Evolutionary conservation across 2,888 invertebrate genomes (phyloP), one percentile per base, ranked within the genome.

Genomic region (Eupeodes luniger): DNA sequence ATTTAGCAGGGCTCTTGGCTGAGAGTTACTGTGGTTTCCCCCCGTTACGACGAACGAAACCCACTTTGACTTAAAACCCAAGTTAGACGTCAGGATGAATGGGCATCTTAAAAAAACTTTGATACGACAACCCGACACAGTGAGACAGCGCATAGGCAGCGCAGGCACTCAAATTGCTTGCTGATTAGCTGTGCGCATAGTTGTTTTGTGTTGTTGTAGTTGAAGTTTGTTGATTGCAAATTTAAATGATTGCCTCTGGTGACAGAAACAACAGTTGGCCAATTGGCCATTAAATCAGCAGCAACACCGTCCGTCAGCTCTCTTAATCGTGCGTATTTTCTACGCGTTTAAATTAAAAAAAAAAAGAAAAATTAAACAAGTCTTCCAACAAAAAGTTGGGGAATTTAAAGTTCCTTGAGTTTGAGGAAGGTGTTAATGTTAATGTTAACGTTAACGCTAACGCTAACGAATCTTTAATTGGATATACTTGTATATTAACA

Each of bases 1-100:
- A 66, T 12, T 4, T 64, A 19, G 64, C 19, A 70, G 70, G 70
- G 70, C 40, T 19, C 44, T 55, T 47, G 34, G 10, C 27, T 44
- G 40, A n/a, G 51, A 67, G n/a, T 34, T 36, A 19, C 27, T 40
- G 40, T 40, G 7, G 16, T 11, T 40, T 34, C 53, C 34, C 44
- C 61, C 47, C 59, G 14, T 4, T 14, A 44, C 64, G 34, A 70
- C 53, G 76, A 57, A 70, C 53, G 76, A 57, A 72, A 85, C 57
- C 36, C 79, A 72, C 83, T 80, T 57, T 84, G 88, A 85, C 88
- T 88, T 84, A 81, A 88, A 85, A 81, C 84, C 81, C 81, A 88
- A 78, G 84, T 88, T 88, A 84, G 78, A 88, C 49, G 88, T 85
- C 88, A 88, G 81, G 84, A 88, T 85, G 81, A 81, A 88, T 88